phyloP scores from a whole-genome alignment of 2,888 invertebrate genomes.

The Conomelus anceps region DNA sequence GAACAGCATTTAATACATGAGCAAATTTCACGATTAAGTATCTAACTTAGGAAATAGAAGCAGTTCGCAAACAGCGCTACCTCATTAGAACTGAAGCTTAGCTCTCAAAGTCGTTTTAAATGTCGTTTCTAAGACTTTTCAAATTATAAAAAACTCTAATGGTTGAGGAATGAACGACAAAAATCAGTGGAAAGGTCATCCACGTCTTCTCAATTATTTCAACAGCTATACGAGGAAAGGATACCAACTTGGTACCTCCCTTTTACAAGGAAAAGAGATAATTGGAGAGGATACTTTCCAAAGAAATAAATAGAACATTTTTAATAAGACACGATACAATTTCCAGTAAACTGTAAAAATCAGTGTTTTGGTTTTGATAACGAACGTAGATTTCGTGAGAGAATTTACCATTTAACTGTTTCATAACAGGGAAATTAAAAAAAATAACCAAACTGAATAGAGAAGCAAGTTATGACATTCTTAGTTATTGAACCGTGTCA shows the following conservation, averaged over 20 bases:
- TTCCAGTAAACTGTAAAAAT: no score
- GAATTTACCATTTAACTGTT: not conserved
- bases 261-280: not conserved
- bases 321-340: not conserved
- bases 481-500: not conserved
- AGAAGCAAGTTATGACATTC: not conserved
- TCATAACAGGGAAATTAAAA: not conserved
- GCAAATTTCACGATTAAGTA: not conserved
- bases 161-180: not conserved
- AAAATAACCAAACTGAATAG: not conserved
- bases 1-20: not conserved
- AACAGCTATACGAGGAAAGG: not conserved
- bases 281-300: not conserved
- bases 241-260: no score
- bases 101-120: not conserved
- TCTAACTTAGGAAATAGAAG: not conserved
- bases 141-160: not conserved
- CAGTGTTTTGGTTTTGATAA: no score
- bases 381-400: no score
- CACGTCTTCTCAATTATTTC: not conserved
- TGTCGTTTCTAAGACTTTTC: not conserved
- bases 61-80: not conserved
- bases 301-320: not conserved
- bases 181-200: not conserved
- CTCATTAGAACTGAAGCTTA: not conserved